Base-by-base conservation (phyloP, 2,888 invertebrate genomes). In the Apocheima hispidaria region DNA sequence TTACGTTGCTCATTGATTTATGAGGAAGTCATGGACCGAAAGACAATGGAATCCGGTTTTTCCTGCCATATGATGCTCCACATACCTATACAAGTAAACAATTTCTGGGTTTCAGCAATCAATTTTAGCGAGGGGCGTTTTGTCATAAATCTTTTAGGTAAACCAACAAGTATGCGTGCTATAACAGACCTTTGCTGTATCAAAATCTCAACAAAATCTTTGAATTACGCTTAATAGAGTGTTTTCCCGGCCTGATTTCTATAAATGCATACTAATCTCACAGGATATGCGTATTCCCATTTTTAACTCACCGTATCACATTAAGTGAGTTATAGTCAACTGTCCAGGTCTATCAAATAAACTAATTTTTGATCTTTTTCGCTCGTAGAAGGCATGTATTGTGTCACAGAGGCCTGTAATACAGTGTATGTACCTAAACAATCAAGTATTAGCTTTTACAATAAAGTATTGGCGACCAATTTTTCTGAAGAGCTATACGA, bases 361-460 rank as follows among this genome's bases (percentile, higher is more conserved):
- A n/a, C n/a, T n/a, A n/a, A n/a, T n/a, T n/a, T n/a, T n/a, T n/a
- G n/a, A n/a, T n/a, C n/a, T n/a, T n/a, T n/a, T n/a, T n/a, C n/a
- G n/a, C n/a, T n/a, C n/a, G n/a, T n/a, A n/a, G n/a, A n/a, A n/a
- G n/a, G n/a, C n/a, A n/a, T n/a, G n/a, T n/a, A n/a, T n/a, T n/a
- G n/a, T n/a, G n/a, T n/a, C n/a, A n/a, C n/a, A n/a, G n/a, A n/a
- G n/a, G n/a, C n/a, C n/a, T n/a, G 38, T 38, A 46, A 16, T 14
- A 28, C 18, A 30, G 38, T 20, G 33, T 30, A 40, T 41, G n/a
- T n/a, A n/a, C n/a, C n/a, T n/a, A n/a, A n/a, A 16, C 16, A 48
- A 72, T 69, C 74, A 74, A 77, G 21, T 41, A 41, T 41, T 41
- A 12, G 21, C 41, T n/a, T n/a, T n/a, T n/a, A 16, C 16, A 48